Evolutionary conservation across 2,797 vertebrate species (phyloP).

Genomic region (Scomberomorus guttatus): DNA sequence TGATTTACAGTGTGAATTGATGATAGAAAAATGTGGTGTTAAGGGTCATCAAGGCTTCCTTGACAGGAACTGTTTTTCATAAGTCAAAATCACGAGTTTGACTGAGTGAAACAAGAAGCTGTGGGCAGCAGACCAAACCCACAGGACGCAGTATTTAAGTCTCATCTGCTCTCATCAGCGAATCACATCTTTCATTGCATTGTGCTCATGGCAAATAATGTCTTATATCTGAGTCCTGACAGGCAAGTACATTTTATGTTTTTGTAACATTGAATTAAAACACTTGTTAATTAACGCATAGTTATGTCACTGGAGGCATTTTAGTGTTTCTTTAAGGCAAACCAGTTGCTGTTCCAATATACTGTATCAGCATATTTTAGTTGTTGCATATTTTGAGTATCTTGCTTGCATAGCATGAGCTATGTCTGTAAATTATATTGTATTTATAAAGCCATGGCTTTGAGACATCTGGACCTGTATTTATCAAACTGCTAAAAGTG

Average conservation of each 20-base stretch:
- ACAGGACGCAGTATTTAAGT: slow-evolving; percentile 21
- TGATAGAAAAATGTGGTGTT: not conserved
- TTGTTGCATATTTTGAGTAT: not conserved
- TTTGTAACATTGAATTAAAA: not conserved
- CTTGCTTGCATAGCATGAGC: not conserved
- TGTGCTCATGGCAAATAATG: not conserved
- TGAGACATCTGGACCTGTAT: not conserved
- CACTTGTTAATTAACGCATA: not conserved
- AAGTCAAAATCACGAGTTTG: slow-evolving; percentile 24
- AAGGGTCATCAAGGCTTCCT: not conserved
- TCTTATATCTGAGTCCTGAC: slow-evolving; percentile 28
- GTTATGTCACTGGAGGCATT: not conserved
- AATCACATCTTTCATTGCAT: not conserved
- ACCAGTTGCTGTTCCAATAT: too few relatives aligned
- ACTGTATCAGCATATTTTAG: not conserved
- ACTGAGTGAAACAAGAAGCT: slow-evolving; percentile 20
- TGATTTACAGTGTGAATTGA: too few relatives aligned
- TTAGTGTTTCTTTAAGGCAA: not conserved
- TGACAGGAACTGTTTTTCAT: slow-evolving; percentile 21
- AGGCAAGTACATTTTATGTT: slow-evolving; percentile 44
- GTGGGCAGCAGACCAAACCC: slow-evolving; percentile 7
- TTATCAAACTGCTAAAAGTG: not conserved
- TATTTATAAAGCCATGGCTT: not conserved
- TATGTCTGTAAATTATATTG: not conserved
- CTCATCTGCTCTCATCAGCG: not conserved